Base-by-base conservation (phyloP, 2,113 vertebrate genomes). In the Loxodonta africana region DNA sequence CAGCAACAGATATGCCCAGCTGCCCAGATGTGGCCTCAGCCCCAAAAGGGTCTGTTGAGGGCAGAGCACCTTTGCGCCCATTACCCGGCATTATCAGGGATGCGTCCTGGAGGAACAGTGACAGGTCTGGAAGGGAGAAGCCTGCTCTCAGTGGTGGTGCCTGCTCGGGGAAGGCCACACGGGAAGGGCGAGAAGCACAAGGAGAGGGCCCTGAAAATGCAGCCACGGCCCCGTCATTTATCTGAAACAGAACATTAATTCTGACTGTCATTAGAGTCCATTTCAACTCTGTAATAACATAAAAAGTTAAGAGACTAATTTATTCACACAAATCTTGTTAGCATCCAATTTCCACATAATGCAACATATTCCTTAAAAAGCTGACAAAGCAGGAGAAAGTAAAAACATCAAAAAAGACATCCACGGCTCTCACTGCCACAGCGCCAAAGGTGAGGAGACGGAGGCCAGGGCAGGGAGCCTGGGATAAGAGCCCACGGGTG, bases 301-400 rank as follows among this genome's bases (percentile, higher is more conserved):
- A 97, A 98, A 98, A 98, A 98, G 97, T 85, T 97, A 95, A 97
- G 95, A 53, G 94, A 95, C 93, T 76, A 84, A 98, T 95, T 97
- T 98, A 78, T 98, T 98, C 96, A 97, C 97, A 97, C 98, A 98
- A 92, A 97, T 78, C 94, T 97, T 88, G 90, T 98, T 97, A 97
- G 94, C 3, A 57, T 97, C 97, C 94, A 96, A 91, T 97, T 95
- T 95, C 83, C 97, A 98, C 95, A 95, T 87, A 97, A 95, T 94
- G 95, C 95, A 91, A 95, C 85, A 93, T 91, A 94, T 94, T 93
- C 86, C 95, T 91, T 93, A 96, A 97, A 98, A 96, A 98, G 88
- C 87, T 97, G 96, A 98, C 98, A 97, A 97, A 98, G 97, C 98
- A 97, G 92, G 88, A 96, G 96, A 96, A 98, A 97, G 96, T 97